These are phyloP conservation scores for Palaemon carinicauda DNA, from an alignment of 1,140 invertebrate species.

Conservation along the genomic window DNA sequence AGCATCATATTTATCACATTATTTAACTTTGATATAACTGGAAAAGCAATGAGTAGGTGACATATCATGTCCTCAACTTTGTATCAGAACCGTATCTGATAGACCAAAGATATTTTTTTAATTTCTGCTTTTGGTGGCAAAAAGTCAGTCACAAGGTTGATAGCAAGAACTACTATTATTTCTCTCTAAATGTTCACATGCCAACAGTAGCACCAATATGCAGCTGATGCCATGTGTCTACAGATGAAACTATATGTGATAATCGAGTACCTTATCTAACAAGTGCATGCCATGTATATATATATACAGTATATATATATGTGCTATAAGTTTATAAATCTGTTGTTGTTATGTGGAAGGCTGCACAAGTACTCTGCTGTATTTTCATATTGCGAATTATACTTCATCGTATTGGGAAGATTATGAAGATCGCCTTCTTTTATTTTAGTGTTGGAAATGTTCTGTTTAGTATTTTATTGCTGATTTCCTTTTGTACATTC, in stretches of 20 bases:
- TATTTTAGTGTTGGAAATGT: background rate
- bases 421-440: background rate
- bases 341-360: constrained; percentile 32
- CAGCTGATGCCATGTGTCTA: constrained; percentile 18
- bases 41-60: too few species aligned
- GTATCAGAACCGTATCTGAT: background rate
- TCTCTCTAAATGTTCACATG: constrained; percentile 18
- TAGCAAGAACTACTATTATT: background rate
- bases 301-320: too few species aligned
- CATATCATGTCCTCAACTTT: too few species aligned
- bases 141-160: too few species aligned
- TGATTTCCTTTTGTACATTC: background rate
- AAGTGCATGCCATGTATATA: constrained; percentile 39
- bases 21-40: too few species aligned
- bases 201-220: background rate
- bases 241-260: constrained; percentile 40
- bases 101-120: background rate
- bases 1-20: too few species aligned
- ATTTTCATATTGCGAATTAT: background rate
- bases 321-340: constrained; percentile 17
- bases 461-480: background rate
- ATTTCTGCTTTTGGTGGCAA: background rate
- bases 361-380: constrained; percentile 28
- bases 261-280: constrained; percentile 47
- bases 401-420: background rate